phyloP scores from a whole-genome alignment of 2,888 invertebrate species.

The Oligia strigilis region DNA sequence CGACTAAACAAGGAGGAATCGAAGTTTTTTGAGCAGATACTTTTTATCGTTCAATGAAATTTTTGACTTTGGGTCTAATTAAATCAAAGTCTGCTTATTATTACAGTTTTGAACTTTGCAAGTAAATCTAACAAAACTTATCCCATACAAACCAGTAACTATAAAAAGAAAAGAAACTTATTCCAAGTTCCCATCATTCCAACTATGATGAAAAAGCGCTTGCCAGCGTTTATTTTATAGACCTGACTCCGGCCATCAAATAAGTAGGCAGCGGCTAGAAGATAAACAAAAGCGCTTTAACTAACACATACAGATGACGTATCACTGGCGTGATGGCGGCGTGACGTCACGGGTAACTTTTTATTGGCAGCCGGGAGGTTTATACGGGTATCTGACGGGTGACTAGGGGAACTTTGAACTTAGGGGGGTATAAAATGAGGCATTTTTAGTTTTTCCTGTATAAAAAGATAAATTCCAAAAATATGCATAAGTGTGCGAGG shows the following conservation, averaged over 20 bases:
- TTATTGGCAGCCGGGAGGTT: conserved; percentile 68
- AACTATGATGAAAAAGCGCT: conserved; percentile 45
- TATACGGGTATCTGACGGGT: conserved; percentile 43
- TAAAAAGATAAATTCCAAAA: neutral
- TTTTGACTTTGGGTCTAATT: neutral
- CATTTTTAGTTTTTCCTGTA: neutral
- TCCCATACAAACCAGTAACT: conserved; percentile 4
- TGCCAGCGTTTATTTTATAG: conserved; percentile 47
- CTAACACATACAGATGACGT: conserved; percentile 50
- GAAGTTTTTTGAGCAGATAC: neutral
- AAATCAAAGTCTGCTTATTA: neutral
- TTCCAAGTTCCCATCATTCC: conserved; percentile 30
- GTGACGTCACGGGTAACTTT: conserved; percentile 68
- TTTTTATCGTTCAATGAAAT: neutral
- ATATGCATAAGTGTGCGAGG: neutral
- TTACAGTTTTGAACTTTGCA: neutral
- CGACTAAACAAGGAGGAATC: neutral
- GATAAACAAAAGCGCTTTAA: conserved; percentile 56
- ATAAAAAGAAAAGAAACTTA: conserved; percentile 37
- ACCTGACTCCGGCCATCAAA: conserved; percentile 37
- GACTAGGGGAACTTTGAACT: conserved; percentile 21
- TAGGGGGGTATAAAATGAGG: neutral
- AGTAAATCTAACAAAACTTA: neutral
- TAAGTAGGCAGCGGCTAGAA: conserved; percentile 48
- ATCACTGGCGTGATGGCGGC: conserved; percentile 45